These are phyloP conservation scores for Cephus pulcher DNA, from an alignment of 2,888 invertebrate species.

Conservation along the genomic window DNA sequence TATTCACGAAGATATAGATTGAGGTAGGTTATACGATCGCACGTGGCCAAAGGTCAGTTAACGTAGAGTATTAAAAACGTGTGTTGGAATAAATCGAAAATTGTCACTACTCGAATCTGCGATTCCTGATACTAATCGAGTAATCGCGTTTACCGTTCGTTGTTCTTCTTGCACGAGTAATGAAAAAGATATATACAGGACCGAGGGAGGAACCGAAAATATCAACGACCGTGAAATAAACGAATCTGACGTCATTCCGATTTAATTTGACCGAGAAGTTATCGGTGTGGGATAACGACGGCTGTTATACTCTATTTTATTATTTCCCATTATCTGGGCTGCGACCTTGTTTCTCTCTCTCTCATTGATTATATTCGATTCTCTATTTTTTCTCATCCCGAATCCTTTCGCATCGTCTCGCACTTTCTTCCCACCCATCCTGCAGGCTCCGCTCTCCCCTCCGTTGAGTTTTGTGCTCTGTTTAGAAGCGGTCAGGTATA, in stretches of 20 bases:
- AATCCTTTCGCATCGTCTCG: neutral
- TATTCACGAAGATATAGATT: neutral
- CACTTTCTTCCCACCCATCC: neutral
- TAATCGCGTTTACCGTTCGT: neutral
- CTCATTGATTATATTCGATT: neutral
- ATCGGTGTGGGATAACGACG: constrained; percentile 43
- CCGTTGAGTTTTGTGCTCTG: constrained; percentile 42
- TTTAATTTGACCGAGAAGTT: constrained; percentile 20
- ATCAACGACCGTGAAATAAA: constrained; percentile 48
- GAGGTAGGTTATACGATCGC: neutral
- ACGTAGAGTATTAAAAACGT: neutral
- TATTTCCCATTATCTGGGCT: constrained; percentile 25
- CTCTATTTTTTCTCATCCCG: neutral
- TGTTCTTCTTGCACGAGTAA: neutral
- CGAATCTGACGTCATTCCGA: constrained; percentile 4
- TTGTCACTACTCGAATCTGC: neutral
- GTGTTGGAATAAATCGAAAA: neutral
- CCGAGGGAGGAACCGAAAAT: constrained; percentile 35
- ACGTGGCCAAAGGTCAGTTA: too few species aligned
- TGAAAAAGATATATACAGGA: neutral
- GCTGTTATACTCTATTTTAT: constrained; percentile 41
- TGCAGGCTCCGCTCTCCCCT: constrained; percentile 16
- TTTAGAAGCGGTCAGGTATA: constrained; percentile 49
- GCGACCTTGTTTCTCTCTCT: constrained; percentile 7
- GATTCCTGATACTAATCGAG: neutral